Conservation (phyloP, 2,888 invertebrate genomes). For the Lysandra coridon region DNA sequence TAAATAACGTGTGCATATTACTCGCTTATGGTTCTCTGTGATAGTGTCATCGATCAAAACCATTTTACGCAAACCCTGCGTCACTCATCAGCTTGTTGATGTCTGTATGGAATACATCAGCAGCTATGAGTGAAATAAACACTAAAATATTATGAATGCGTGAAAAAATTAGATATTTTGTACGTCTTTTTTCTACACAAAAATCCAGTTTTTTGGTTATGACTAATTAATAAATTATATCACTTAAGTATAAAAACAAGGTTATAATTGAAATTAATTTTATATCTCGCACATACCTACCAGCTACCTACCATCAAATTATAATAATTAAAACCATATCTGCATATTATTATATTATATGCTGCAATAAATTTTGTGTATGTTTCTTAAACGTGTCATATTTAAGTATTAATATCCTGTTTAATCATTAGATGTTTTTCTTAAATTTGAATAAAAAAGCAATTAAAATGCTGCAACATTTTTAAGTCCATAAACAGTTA, state of each 20-base stretch:
- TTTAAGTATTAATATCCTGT: slow-evolving; percentile 25
- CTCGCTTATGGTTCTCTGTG: not conserved
- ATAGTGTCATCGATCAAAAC: not conserved
- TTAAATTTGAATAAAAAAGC: slow-evolving; percentile 36
- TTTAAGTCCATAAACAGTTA: slow-evolving; percentile 27
- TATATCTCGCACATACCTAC: not conserved
- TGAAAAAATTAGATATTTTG: not conserved
- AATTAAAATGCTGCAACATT: slow-evolving; percentile 35
- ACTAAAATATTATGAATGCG: not conserved
- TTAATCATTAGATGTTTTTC: slow-evolving; percentile 27
- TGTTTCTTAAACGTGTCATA: slow-evolving; percentile 25
- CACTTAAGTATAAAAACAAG: slow-evolving; percentile 14
- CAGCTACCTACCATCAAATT: not conserved
- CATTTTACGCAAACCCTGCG: not conserved
- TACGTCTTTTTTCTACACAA: not conserved
- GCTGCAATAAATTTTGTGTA: slow-evolving; percentile 21
- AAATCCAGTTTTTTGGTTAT: not conserved
- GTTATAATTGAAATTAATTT: slow-evolving; percentile 14
- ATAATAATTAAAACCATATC: slow-evolving; percentile 25
- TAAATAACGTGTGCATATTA: not conserved
- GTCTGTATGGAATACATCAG: no score
- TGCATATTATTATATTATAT: slow-evolving; percentile 14
- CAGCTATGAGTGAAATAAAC: not conserved
- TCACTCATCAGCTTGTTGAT: not conserved
- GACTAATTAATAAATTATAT: slow-evolving; percentile 11